These are phyloP conservation scores for Hemicentrotus pulcherrimus DNA, from an alignment of 35 echinoderm and acorn worm genomes.

Conservation along the genomic window DNA sequence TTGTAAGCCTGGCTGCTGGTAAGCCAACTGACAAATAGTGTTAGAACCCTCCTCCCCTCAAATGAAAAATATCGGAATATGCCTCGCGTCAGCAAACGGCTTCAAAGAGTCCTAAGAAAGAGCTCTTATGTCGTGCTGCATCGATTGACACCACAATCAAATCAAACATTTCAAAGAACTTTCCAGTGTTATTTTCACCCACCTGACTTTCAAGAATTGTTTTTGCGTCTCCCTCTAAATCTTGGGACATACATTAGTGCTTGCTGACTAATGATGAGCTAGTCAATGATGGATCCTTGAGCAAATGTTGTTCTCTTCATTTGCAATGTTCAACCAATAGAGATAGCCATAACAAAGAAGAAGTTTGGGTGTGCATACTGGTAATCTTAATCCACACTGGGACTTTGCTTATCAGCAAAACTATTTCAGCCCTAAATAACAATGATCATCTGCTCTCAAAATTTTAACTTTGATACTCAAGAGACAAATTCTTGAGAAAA, in stretches of 20 bases:
- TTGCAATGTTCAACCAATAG: neutral
- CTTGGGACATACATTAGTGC: neutral
- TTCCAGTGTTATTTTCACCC: neutral
- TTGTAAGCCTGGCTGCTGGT: neutral
- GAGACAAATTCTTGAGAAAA: neutral
- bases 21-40: neutral
- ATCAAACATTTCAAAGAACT: conserved; percentile 19
- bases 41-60: neutral
- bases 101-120: neutral
- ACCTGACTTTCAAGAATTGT: neutral
- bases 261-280: neutral
- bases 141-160: neutral
- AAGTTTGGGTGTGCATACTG: neutral
- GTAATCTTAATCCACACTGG: neutral
- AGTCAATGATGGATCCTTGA: neutral
- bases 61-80: neutral
- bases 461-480: neutral
- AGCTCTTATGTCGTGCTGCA: neutral
- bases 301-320: neutral
- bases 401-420: neutral
- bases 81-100: neutral
- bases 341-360: neutral
- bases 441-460: neutral
- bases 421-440: neutral
- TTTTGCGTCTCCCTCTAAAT: neutral